Percentiles rank a stretch among this genome's conserved stretches.
These are phyloP conservation scores for Tachysurus vachellii DNA, from an alignment of 2,113 vertebrate species.

Conservation along the genomic window DNA sequence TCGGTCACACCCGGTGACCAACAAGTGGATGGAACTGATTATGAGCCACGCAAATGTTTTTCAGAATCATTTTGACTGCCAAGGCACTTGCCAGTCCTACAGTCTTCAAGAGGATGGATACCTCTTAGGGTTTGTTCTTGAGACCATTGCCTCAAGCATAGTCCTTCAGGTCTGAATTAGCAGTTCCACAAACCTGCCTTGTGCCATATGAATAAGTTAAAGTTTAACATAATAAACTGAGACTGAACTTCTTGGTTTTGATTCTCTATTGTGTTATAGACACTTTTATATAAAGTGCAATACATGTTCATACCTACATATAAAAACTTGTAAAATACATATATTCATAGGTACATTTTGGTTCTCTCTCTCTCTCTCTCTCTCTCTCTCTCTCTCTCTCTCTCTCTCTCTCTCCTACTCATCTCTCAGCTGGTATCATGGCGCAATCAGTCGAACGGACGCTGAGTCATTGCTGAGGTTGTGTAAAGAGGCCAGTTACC, in stretches of 20 bases:
- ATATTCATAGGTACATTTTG: too few species aligned
- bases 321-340: background rate
- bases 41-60: background rate
- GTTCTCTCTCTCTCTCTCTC: background rate
- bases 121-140: background rate
- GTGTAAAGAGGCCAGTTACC: constrained; percentile 97
- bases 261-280: background rate
- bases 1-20: background rate
- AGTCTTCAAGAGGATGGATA: background rate
- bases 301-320: background rate
- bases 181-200: background rate
- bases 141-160: background rate
- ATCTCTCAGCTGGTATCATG: constrained; percentile 91
- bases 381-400: background rate
- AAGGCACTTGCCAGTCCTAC: too few species aligned
- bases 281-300: background rate
- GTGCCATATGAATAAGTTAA: background rate
- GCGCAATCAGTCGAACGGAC: constrained; percentile 92
- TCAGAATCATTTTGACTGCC: background rate
- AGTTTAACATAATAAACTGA: background rate
- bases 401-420: background rate
- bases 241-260: background rate
- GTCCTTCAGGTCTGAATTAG: background rate
- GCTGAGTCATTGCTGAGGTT: constrained; percentile 92
- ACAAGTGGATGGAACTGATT: background rate